Conservation (phyloP, 2,113 vertebrate species). For the Esox niger region DNA sequence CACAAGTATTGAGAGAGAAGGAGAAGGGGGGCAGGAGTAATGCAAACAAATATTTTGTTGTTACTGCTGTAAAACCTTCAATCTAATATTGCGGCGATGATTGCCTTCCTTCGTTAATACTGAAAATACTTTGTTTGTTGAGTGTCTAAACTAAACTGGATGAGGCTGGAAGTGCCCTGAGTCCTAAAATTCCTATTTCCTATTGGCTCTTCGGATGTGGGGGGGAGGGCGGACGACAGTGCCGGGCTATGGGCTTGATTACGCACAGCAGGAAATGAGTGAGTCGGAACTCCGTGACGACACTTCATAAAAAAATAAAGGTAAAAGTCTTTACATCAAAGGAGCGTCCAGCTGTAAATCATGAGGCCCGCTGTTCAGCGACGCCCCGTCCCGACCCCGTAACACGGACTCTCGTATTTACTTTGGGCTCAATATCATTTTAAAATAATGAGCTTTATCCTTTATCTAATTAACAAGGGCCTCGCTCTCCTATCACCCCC, state of each 20-base stretch:
- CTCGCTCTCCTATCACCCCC: slow-evolving; percentile 24
- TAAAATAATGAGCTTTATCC: slow-evolving; percentile 96
- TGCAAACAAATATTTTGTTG: slow-evolving; percentile 4
- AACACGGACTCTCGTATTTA: slow-evolving; percentile 85
- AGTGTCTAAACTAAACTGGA: too few relatives aligned
- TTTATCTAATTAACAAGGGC: slow-evolving; percentile 94
- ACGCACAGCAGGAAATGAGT: slow-evolving; percentile 67
- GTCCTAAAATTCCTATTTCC: slow-evolving; percentile 22
- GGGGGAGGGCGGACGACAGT: slow-evolving; percentile 20
- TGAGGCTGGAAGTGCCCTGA: background rate
- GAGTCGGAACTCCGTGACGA: slow-evolving; percentile 60
- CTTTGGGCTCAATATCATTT: slow-evolving; percentile 88
- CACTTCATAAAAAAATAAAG: slow-evolving; percentile 71
- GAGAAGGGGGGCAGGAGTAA: background rate
- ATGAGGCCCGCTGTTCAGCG: slow-evolving; percentile 78
- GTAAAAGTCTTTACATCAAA: slow-evolving; percentile 81
- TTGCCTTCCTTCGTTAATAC: slow-evolving; percentile 58
- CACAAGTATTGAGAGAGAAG: background rate
- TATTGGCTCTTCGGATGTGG: slow-evolving; percentile 32
- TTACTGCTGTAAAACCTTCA: slow-evolving; percentile 48
- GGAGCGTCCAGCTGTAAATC: slow-evolving; percentile 85
- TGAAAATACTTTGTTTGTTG: slow-evolving; percentile 49
- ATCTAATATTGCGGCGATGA: slow-evolving; percentile 52
- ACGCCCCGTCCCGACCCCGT: slow-evolving; percentile 73
- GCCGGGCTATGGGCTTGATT: slow-evolving; percentile 62